These are phyloP conservation scores for Nesometra sesokonis DNA, from an alignment of 35 echinoderm and acorn worm species.

Conservation along the genomic window DNA sequence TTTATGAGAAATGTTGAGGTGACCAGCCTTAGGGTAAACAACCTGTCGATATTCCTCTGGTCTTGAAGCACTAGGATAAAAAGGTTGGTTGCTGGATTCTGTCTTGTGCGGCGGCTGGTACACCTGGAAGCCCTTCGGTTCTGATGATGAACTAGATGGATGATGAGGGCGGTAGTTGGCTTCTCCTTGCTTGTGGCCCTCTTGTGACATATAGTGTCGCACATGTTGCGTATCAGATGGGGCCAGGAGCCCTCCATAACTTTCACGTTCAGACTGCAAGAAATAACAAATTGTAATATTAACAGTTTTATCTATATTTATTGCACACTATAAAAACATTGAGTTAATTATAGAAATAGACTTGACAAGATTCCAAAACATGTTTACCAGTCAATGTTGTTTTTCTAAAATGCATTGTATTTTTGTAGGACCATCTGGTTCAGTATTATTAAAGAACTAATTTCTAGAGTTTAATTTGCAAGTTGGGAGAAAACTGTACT, in stretches of 20 bases:
- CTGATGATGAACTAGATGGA: neutral
- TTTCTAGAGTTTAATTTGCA: too few relatives aligned
- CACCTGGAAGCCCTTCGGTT: constrained; percentile 50
- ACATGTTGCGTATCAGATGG: neutral
- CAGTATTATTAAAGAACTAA: too few relatives aligned
- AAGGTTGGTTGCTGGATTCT: neutral
- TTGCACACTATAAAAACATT: too few relatives aligned
- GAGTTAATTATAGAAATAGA: too few relatives aligned
- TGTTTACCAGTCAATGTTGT: too few relatives aligned
- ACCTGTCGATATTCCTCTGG: constrained; percentile 56
- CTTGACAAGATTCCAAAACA: too few relatives aligned
- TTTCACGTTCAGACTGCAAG: neutral
- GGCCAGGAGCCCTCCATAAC: neutral
- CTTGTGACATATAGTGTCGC: neutral
- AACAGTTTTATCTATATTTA: too few relatives aligned
- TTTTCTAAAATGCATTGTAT: too few relatives aligned
- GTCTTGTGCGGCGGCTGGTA: constrained; percentile 39
- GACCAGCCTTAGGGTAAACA: constrained; percentile 2
- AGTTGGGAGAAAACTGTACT: too few relatives aligned
- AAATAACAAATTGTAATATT: neutral
- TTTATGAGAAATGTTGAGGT: neutral
- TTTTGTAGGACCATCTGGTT: too few relatives aligned
- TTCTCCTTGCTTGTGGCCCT: neutral
- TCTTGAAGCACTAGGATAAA: neutral
- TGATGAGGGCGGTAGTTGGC: neutral